phyloP scores from a whole-genome alignment of 2,888 invertebrate genomes.

The Altica lythri region DNA sequence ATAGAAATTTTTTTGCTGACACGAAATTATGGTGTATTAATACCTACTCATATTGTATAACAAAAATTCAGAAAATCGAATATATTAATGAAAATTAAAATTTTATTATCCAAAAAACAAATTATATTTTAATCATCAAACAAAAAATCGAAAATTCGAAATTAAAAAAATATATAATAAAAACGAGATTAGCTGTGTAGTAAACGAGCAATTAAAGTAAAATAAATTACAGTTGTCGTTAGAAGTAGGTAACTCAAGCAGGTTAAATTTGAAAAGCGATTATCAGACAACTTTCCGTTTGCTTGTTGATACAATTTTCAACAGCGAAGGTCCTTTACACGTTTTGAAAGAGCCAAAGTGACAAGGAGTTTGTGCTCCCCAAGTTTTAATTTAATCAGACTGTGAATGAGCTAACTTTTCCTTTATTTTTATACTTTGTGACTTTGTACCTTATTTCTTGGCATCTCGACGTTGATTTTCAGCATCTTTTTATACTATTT shows the following conservation, averaged over 20 bases:
- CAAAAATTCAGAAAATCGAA: no score
- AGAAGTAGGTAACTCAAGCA: constrained; percentile 4
- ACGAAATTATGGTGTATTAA: no score
- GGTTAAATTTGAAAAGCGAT: constrained; percentile 6
- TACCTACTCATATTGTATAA: no score
- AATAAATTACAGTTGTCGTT: neutral
- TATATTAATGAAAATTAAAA: no score
- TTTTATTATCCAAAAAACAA: no score
- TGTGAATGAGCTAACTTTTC: constrained; percentile 52
- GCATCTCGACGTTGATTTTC: constrained; percentile 28
- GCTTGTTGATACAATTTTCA: constrained; percentile 44
- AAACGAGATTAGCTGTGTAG: no score
- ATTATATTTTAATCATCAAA: no score
- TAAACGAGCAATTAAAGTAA: neutral
- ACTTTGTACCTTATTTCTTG: constrained; percentile 46
- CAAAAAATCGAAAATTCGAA: no score
- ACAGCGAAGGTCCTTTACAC: constrained; percentile 40
- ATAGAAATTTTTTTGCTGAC: no score
- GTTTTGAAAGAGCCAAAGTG: constrained; percentile 46
- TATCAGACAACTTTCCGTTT: constrained; percentile 8
- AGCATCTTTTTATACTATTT: constrained; percentile 12
- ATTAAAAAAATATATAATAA: no score
- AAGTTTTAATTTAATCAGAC: constrained; percentile 51
- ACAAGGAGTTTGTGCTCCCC: constrained; percentile 45
- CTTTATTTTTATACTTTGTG: constrained; percentile 52